Evolutionary conservation across 2,888 invertebrate genomes (phyloP).

Genomic region (Mythimna ferrago): DNA sequence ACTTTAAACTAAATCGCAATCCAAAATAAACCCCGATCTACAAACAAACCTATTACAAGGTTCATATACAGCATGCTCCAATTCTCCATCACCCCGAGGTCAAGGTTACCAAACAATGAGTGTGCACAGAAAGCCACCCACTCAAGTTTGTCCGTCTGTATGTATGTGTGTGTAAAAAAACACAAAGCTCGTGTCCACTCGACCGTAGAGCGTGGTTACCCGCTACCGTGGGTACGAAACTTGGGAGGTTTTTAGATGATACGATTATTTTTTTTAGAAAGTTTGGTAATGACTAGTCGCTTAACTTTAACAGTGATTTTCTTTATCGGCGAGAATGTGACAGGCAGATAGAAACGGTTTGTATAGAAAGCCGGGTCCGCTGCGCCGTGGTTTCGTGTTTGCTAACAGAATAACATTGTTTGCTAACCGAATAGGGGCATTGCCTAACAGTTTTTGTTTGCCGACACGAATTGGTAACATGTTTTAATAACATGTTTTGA

Average conservation of each 20-base stretch:
- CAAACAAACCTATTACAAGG: not conserved
- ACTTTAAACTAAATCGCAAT: too few relatives aligned
- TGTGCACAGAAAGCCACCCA: slow-evolving; percentile 12
- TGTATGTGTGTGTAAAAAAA: slow-evolving; percentile 39
- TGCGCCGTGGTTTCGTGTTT: too few relatives aligned
- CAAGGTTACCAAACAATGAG: slow-evolving; percentile 41
- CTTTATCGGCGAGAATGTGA: not conserved
- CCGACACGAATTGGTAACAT: too few relatives aligned
- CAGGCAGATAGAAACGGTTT: too few relatives aligned
- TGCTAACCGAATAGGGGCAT: too few relatives aligned
- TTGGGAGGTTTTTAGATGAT: slow-evolving; percentile 40
- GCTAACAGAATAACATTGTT: too few relatives aligned
- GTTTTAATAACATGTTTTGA: too few relatives aligned
- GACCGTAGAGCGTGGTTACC: slow-evolving; percentile 61
- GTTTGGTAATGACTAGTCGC: not conserved
- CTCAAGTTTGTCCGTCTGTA: not conserved
- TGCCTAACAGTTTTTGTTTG: too few relatives aligned
- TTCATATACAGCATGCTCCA: slow-evolving; percentile 29
- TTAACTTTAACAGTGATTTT: not conserved
- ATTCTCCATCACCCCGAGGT: slow-evolving; percentile 19
- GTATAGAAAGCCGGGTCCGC: too few relatives aligned
- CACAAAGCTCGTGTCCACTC: slow-evolving; percentile 55
- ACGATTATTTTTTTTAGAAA: slow-evolving; percentile 25
- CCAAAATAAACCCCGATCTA: not conserved
- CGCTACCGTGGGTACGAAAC: slow-evolving; percentile 58